Evolutionary conservation across 2,113 vertebrate genomes (phyloP), one percentile per base, ranked within the genome.

Genomic region (Monarcha castaneiventris): DNA sequence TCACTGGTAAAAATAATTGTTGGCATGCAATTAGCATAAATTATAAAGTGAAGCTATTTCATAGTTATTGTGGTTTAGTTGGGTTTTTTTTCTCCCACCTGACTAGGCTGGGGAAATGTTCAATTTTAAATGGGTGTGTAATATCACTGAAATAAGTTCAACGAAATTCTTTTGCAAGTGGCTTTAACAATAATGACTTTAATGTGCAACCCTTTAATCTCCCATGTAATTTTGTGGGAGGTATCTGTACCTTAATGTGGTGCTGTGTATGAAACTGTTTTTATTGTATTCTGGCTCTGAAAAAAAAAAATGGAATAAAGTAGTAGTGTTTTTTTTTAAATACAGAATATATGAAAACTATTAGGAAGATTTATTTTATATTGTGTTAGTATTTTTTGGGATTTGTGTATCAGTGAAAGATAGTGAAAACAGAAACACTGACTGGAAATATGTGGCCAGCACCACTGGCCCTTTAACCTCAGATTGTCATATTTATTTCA

Each of bases 1-100:
- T 94, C 90, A 48, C 75, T 87, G 94, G 87, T 89, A 89, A 94
- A 97, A 97, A 92, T 92, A 97, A 90, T 96, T 93, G 68, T 68
- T 77, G 76, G 64, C 3, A 6, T 84, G n/a, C 61, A 69, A 73
- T 92, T 77, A 87, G n/a, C 52, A n/a, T 75, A 56, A 86, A 72
- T 71, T 71, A 72, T 19, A 11, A 76, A 43, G 49, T 54, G 62
- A 81, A 58, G 75, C 63, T 75, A 67, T 71, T 94, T 72, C 5
- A 1, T 55, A 66, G 55, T 74, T 86, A 25, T 3, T 89, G 83
- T 86, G 76, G 86, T 66, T 88, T 51, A 21, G 26, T 77, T 85
- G 64, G n/a, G 23, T 61, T 55, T 80, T 58, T 48, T 23, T 49
- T 29, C 29, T 51, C 61, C 26, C 27, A 16, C n/a, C 49, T 71